A percentile compares a stretch with the other conserved stretches of the same genome.
phyloP scores from a whole-genome alignment of 2,797 vertebrate species.

The Simalia tracyae region DNA sequence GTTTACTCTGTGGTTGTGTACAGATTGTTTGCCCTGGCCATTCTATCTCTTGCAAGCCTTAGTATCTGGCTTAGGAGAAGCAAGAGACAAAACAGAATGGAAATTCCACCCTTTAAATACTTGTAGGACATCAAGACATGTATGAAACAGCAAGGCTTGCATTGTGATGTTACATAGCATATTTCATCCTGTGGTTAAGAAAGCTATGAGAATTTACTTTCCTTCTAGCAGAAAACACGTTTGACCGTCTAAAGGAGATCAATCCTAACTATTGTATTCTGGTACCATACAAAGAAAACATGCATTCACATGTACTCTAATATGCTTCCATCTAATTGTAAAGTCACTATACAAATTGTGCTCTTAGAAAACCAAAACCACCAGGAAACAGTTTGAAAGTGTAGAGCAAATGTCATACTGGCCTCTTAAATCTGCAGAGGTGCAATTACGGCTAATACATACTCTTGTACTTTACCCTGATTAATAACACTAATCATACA shows the following conservation, averaged over 20 bases:
- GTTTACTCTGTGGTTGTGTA: background rate
- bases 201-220: background rate
- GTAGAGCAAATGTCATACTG: conserved; percentile 20
- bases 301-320: background rate
- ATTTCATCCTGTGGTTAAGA: background rate
- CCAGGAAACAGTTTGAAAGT: conserved; percentile 24
- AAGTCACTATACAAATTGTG: conserved; percentile 8
- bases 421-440: conserved; percentile 26
- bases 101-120: background rate
- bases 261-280: background rate
- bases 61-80: background rate
- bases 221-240: background rate
- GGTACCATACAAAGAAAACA: background rate
- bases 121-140: background rate
- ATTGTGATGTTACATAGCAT: background rate
- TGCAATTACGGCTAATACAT: conserved; percentile 34
- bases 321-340: conserved; percentile 14
- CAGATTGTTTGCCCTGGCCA: background rate
- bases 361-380: conserved; percentile 15
- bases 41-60: background rate
- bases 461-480: conserved; percentile 19
- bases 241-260: background rate
- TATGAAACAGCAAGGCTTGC: background rate
- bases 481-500: conserved; percentile 38
- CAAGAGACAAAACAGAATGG: background rate